Evolutionary conservation across 2,888 invertebrate genomes (phyloP), one percentile per base, ranked within the genome.

Genomic region (Malachius bipustulatus): DNA sequence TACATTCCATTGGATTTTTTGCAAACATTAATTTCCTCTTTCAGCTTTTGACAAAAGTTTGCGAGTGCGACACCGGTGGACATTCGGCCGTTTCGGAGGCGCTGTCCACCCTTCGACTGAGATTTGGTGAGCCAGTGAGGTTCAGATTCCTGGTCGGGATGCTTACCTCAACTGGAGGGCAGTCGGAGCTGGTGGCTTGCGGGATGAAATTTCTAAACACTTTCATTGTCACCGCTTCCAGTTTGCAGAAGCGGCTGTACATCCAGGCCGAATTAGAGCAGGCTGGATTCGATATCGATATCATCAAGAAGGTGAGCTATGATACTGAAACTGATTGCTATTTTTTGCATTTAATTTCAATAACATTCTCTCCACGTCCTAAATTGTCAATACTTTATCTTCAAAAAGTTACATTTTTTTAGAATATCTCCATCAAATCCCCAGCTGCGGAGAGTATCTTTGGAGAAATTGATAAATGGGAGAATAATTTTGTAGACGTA

Each of bases 41-140:
- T 2, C 66, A 88, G 82, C 69, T 93, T 29, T 68, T 93, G 47
- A 84, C 88, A 31, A 79, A 81, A 56, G 79, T 84, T 11, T 88
- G 90, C 57, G 81, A 82, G 49, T 69, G 76, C 9, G 71, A 75
- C 4, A 74, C 72, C 1, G 71, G 69, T 36, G 91, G 90, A 1
- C 88, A 90, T 63, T 73, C 77, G 26, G 78, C 84, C 43, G 85
- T 93, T 10, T 83, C 90, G 1, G 93, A 93, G 60, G 89, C 93
- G 0, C 72, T 93, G 45, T 87, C 90, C 0, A 88, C 90, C 0
- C 68, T 93, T 34, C 71, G 91, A 24, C 67, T 93, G 4, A 73
- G 89, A 39, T 87, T 85, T 56, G 90, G 89, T 3, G 93, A 94
- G 57, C 90, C 91, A 0, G 90, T 91, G 4, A 74, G 91, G 55